These are phyloP conservation scores for Babylonia areolata DNA, from an alignment of 1,140 invertebrate species.

Conservation along the genomic window DNA sequence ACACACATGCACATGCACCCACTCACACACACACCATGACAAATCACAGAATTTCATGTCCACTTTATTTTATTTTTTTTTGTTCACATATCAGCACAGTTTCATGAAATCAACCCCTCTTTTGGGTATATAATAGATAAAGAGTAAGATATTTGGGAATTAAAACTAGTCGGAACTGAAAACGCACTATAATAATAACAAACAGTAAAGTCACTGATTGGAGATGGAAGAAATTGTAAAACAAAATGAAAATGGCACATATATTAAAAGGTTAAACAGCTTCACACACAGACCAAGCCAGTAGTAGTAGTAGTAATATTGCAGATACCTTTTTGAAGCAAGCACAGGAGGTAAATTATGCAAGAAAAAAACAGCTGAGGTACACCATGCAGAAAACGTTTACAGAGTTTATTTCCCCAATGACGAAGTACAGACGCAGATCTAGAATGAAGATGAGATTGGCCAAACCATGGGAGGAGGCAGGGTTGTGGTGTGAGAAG, in stretches of 20 bases:
- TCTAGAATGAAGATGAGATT: no score
- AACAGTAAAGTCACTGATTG: not conserved
- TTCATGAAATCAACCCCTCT: not conserved
- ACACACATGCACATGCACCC: not conserved
- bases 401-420: no score
- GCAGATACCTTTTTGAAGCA: not conserved
- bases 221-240: slow-evolving; percentile 12
- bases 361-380: not conserved
- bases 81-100: slow-evolving; percentile 4
- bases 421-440: no score
- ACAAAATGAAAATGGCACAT: not conserved
- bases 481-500: no score
- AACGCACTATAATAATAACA: not conserved
- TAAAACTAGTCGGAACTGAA: not conserved
- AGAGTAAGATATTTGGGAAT: not conserved
- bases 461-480: no score
- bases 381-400: not conserved
- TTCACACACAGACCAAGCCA: not conserved
- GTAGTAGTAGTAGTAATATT: no score
- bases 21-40: not conserved
- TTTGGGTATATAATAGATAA: slow-evolving; percentile 6
- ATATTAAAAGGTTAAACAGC: not conserved
- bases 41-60: not conserved
- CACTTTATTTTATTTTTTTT: not conserved
- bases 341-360: slow-evolving; percentile 7